A percentile compares a stretch with the other conserved stretches of the same genome.
These are phyloP conservation scores for Craseonycteris thonglongyai DNA, from an alignment of 2,113 vertebrate species.

Conservation along the genomic window DNA sequence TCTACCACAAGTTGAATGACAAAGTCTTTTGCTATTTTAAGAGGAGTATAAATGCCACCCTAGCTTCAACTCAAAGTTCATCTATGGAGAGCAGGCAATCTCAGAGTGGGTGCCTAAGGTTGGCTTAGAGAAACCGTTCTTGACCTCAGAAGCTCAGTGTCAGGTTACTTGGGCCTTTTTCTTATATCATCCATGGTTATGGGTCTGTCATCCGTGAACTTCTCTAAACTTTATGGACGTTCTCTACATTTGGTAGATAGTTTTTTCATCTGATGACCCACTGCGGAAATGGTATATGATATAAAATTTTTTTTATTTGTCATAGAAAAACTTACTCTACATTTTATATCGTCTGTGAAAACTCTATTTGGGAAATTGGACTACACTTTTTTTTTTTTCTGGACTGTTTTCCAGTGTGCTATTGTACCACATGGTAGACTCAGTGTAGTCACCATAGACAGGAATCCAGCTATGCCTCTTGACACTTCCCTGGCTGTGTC, in stretches of 20 bases:
- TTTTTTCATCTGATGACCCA: not conserved
- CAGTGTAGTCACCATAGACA: not conserved
- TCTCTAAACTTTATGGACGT: not conserved
- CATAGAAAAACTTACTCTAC: not conserved
- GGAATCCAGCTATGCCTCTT: not conserved
- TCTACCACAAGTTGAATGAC: conserved; percentile 32
- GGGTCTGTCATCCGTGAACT: not conserved
- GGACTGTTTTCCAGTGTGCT: not conserved
- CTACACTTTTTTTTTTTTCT: not conserved
- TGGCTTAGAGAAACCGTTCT: not conserved
- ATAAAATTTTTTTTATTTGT: not conserved
- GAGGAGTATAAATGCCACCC: conserved; percentile 14
- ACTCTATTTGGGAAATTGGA: not conserved
- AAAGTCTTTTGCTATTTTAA: conserved; percentile 46
- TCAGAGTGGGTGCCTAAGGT: not conserved
- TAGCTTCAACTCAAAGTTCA: not conserved
- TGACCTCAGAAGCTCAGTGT: not conserved
- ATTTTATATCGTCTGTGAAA: not conserved
- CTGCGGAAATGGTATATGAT: not conserved
- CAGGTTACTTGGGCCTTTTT: not conserved
- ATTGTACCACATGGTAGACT: too few relatives aligned
- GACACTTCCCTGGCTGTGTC: too few relatives aligned
- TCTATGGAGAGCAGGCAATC: not conserved
- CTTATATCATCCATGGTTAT: not conserved
- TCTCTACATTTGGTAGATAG: not conserved